Evolutionary conservation across 2,888 invertebrate species (phyloP).

Genomic region (Oscheius sp.): DNA sequence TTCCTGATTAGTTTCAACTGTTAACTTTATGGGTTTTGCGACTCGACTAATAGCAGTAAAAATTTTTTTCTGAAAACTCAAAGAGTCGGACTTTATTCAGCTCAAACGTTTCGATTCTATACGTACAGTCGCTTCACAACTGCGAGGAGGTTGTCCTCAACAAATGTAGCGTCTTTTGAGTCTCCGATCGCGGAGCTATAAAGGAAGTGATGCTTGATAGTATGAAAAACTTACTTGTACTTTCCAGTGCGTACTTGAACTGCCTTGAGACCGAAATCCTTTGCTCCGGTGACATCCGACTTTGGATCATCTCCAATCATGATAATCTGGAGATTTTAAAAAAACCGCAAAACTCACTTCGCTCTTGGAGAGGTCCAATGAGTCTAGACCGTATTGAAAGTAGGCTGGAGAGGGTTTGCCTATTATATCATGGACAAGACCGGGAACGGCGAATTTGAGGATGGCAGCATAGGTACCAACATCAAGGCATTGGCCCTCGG

Average conservation of each 20-base stretch:
- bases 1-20: too few relatives aligned
- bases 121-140: not conserved
- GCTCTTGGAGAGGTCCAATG: not conserved
- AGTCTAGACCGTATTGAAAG: not conserved
- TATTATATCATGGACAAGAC: not conserved
- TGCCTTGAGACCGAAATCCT: not conserved
- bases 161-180: not conserved
- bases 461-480: not conserved
- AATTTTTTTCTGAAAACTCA: too few relatives aligned
- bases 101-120: too few relatives aligned
- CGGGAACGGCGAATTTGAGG: not conserved
- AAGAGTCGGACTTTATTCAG: too few relatives aligned
- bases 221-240: not conserved
- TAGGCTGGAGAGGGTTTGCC: not conserved
- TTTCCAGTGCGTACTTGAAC: constrained; percentile 3
- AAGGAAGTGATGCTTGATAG: too few relatives aligned
- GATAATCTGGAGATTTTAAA: not conserved
- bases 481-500: not conserved
- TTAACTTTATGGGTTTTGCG: too few relatives aligned
- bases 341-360: not conserved
- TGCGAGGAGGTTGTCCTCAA: not conserved
- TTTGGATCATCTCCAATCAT: constrained; percentile 11
- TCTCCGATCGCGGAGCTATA: not conserved
- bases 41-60: too few relatives aligned
- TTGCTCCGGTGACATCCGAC: not conserved